phyloP scores from a whole-genome alignment of 1,140 invertebrate species.

The Pseudobourletiella spinata region DNA sequence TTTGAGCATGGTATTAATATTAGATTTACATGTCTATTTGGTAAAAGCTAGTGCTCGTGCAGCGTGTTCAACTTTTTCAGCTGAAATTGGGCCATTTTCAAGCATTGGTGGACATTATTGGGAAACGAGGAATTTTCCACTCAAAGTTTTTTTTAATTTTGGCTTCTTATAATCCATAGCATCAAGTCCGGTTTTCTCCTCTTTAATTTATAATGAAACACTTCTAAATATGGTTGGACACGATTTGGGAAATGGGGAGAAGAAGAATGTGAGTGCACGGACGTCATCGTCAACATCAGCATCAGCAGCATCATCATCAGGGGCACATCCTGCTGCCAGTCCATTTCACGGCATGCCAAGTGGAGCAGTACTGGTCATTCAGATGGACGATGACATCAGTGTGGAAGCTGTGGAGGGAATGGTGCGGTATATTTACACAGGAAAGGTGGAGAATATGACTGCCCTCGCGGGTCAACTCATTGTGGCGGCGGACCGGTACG shows the following conservation, averaged over 20 bases:
- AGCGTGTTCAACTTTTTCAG: too few species aligned
- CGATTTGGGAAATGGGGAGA: background rate
- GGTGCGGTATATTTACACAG: slow-evolving; percentile 28
- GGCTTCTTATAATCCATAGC: too few species aligned
- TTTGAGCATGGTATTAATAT: too few species aligned
- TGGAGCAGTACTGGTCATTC: background rate
- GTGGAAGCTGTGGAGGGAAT: slow-evolving; percentile 14
- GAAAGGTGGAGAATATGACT: slow-evolving; percentile 9
- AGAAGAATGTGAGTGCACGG: background rate
- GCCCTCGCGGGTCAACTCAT: slow-evolving; percentile 13
- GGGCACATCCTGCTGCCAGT: background rate
- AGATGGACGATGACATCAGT: slow-evolving; percentile 3
- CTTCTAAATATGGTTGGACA: background rate
- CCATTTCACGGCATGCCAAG: background rate
- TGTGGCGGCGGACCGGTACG: slow-evolving; percentile 14
- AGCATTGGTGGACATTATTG: too few species aligned
- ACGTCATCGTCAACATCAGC: background rate
- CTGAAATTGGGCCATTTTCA: too few species aligned
- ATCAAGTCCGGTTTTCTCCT: slow-evolving; percentile 25
- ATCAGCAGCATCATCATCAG: background rate
- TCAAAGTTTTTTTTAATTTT: too few species aligned
- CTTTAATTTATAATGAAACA: slow-evolving; percentile 14
- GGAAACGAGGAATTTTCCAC: too few species aligned
- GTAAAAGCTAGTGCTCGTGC: too few species aligned
- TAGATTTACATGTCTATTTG: too few species aligned